phyloP scores from a whole-genome alignment of 2,888 invertebrate species.

The Augiades crinisus region DNA sequence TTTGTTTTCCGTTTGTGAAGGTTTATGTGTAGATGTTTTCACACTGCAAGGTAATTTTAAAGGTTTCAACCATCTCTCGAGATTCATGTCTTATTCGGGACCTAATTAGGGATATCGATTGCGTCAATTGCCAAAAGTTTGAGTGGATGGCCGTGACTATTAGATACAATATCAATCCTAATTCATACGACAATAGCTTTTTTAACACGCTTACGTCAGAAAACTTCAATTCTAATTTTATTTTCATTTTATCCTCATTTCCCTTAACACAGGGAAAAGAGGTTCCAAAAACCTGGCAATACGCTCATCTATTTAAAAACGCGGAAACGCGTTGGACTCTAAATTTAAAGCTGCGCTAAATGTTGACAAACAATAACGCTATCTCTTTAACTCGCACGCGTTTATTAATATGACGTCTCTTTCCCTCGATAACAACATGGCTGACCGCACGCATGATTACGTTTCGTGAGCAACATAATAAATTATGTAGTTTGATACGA shows the following conservation, averaged over 20 bases:
- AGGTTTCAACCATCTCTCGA: too few species aligned
- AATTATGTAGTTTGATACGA: constrained; percentile 2
- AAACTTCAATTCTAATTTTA: background rate
- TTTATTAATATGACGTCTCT: constrained; percentile 32
- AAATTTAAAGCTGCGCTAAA: constrained; percentile 51
- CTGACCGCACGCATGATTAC: constrained; percentile 21
- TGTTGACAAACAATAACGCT: constrained; percentile 62
- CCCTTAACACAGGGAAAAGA: background rate
- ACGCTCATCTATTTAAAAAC: constrained; percentile 32
- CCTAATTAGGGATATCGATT: too few species aligned
- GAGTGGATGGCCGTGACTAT: too few species aligned
- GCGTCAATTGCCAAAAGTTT: too few species aligned
- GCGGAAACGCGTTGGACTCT: constrained; percentile 42
- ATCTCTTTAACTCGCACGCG: constrained; percentile 38
- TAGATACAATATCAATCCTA: too few species aligned
- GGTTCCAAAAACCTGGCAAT: constrained; percentile 29
- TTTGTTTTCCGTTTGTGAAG: too few species aligned
- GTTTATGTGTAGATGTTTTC: too few species aligned
- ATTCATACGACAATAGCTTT: too few species aligned
- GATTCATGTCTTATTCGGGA: too few species aligned
- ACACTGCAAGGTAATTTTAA: too few species aligned
- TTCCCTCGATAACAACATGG: constrained; percentile 37
- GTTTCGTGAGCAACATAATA: constrained; percentile 2
- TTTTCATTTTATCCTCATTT: background rate
- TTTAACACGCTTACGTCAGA: too few species aligned